Evolutionary conservation across 2,113 vertebrate species (phyloP).

Genomic region (Aldabrachelys gigantea): DNA sequence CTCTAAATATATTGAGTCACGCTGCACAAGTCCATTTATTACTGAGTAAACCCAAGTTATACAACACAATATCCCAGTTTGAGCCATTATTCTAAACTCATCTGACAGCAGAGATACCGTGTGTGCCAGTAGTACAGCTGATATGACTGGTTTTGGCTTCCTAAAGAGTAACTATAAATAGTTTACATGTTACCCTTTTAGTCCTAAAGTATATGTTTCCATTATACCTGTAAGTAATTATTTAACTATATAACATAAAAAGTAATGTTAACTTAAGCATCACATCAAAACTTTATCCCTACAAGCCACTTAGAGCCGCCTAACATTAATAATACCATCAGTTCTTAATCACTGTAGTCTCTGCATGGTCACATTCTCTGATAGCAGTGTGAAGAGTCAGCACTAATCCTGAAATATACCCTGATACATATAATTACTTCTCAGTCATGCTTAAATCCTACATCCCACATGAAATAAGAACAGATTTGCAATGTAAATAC

Average conservation of each 20-base stretch:
- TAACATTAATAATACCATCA: slow-evolving; percentile 1
- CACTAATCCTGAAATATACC: not conserved
- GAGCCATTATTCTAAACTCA: slow-evolving; percentile 26
- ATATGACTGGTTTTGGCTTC: slow-evolving; percentile 44
- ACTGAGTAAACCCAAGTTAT: slow-evolving; percentile 28
- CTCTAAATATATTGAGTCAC: not conserved
- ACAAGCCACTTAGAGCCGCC: not conserved
- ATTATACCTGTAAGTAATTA: not conserved
- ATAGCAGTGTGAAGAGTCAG: not conserved
- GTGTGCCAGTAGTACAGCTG: not conserved
- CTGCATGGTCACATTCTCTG: not conserved
- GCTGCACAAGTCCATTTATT: slow-evolving; percentile 17
- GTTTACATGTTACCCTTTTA: not conserved
- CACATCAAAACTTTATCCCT: not conserved
- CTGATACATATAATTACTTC: not conserved
- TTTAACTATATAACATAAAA: not conserved
- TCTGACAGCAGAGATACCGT: slow-evolving; percentile 31
- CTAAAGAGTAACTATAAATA: slow-evolving; percentile 35
- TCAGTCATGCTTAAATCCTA: not conserved
- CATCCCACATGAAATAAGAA: not conserved
- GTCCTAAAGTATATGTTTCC: not conserved
- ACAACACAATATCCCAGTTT: not conserved
- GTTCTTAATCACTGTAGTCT: slow-evolving; percentile 7
- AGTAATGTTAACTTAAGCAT: slow-evolving; percentile 6
- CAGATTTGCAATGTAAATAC: slow-evolving; percentile 6